A percentile compares a stretch with the other conserved stretches of the same genome.
Evolutionary conservation across 1,140 invertebrate species (phyloP).

Genomic region (Harpegnathos saltator): DNA sequence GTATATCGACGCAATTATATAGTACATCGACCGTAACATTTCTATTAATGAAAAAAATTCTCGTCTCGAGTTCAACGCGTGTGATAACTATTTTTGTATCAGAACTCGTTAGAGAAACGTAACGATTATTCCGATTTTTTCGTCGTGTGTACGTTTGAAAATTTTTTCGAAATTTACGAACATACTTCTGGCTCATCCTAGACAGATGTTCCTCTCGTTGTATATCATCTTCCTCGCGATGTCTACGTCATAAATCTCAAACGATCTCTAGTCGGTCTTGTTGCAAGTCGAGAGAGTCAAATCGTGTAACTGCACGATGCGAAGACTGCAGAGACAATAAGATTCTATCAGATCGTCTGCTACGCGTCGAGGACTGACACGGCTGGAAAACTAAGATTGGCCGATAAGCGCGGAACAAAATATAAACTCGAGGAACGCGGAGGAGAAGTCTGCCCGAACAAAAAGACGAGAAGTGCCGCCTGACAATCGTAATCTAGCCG

Average conservation of each 20-base stretch:
- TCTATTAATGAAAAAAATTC: no score
- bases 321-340: slow-evolving; percentile 70
- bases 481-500: neutral
- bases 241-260: slow-evolving; percentile 37
- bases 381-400: slow-evolving; percentile 72
- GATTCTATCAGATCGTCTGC: slow-evolving; percentile 73
- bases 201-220: neutral
- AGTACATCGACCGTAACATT: no score
- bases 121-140: neutral
- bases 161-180: neutral
- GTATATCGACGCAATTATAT: no score
- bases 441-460: neutral
- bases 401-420: slow-evolving; percentile 65
- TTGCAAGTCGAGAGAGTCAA: slow-evolving; percentile 46
- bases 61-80: no score
- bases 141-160: neutral
- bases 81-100: no score
- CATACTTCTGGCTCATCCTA: no score
- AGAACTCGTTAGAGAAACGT: no score
- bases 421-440: slow-evolving; percentile 36
- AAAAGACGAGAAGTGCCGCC: neutral
- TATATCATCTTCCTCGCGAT: neutral
- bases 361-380: slow-evolving; percentile 65
- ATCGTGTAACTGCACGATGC: slow-evolving; percentile 50
- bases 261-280: slow-evolving; percentile 26